Percentiles rank a stretch among this genome's conserved stretches.
Evolutionary conservation across 2,888 invertebrate species (phyloP).

Genomic region (Nomada ruficornis): DNA sequence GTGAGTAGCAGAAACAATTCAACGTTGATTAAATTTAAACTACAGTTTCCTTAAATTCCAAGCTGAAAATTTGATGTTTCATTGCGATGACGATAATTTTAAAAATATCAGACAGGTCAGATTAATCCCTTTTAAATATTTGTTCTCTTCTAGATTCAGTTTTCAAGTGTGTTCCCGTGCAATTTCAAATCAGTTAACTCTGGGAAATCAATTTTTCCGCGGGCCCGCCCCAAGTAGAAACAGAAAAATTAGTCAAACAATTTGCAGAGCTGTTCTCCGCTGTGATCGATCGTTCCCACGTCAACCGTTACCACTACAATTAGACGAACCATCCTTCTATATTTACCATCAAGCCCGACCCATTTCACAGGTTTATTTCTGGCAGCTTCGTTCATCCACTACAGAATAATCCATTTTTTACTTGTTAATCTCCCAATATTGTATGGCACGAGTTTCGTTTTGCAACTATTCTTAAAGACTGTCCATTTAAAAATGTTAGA

Average conservation of each 20-base stretch:
- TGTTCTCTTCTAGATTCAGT: not conserved
- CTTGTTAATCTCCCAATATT: not conserved
- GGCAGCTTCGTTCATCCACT: not conserved
- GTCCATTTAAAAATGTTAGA: no score
- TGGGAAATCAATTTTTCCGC: slow-evolving; percentile 32
- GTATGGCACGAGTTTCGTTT: not conserved
- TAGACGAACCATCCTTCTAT: slow-evolving; percentile 13
- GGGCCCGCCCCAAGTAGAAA: slow-evolving; percentile 9
- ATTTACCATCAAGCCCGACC: slow-evolving; percentile 18
- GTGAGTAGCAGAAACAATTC: not conserved
- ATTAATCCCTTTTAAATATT: slow-evolving; percentile 15
- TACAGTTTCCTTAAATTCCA: not conserved
- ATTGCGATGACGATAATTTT: not conserved
- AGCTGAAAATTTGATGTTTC: not conserved
- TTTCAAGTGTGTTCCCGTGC: not conserved
- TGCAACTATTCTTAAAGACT: no score
- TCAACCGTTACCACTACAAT: slow-evolving; percentile 18
- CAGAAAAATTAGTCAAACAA: slow-evolving; percentile 36
- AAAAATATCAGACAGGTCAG: not conserved
- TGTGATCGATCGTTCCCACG: slow-evolving; percentile 34
- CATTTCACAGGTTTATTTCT: slow-evolving; percentile 30
- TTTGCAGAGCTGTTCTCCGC: slow-evolving; percentile 18
- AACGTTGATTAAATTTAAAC: not conserved
- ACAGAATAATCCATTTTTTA: not conserved
- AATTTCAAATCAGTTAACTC: slow-evolving; percentile 4